phyloP scores from a whole-genome alignment of 1,140 invertebrate genomes.

The Branchinecta lynchi region DNA sequence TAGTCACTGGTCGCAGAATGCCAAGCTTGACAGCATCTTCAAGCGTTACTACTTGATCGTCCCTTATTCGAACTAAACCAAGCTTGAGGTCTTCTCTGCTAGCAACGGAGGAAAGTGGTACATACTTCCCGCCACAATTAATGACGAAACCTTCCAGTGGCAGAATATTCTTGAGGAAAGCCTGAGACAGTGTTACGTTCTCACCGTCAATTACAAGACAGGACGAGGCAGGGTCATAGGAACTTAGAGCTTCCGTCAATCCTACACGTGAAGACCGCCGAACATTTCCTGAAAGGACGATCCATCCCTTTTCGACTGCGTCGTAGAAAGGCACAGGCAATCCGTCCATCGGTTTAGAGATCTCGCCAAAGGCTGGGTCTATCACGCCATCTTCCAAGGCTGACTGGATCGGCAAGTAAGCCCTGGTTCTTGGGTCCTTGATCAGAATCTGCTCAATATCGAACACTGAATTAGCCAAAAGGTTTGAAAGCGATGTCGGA shows the following conservation, averaged over 20 bases:
- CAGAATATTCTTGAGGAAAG: background rate
- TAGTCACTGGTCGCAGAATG: slow-evolving; percentile 44
- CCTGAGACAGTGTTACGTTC: background rate
- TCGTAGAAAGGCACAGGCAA: slow-evolving; percentile 66
- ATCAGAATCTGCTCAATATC: slow-evolving; percentile 58
- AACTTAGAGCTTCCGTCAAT: slow-evolving; percentile 22
- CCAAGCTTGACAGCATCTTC: slow-evolving; percentile 52
- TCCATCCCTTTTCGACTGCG: slow-evolving; percentile 54
- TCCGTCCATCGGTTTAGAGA: slow-evolving; percentile 65
- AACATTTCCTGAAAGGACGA: slow-evolving; percentile 28
- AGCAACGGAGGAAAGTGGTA: no score
- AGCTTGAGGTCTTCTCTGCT: no score
- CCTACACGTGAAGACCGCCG: slow-evolving; percentile 10
- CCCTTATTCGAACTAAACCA: no score
- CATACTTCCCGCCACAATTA: background rate
- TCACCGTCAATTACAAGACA: slow-evolving; percentile 23
- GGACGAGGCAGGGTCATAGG: no score
- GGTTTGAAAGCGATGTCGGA: slow-evolving; percentile 57
- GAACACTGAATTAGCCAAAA: slow-evolving; percentile 53
- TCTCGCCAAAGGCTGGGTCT: slow-evolving; percentile 55
- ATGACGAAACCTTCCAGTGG: background rate
- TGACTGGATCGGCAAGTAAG: slow-evolving; percentile 49
- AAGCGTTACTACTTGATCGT: slow-evolving; percentile 27
- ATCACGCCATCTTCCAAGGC: slow-evolving; percentile 56
- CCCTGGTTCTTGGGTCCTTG: slow-evolving; percentile 50